These are phyloP conservation scores for Ricordea florida DNA, from an alignment of 92 coral and sea anemone species.

Conservation along the genomic window DNA sequence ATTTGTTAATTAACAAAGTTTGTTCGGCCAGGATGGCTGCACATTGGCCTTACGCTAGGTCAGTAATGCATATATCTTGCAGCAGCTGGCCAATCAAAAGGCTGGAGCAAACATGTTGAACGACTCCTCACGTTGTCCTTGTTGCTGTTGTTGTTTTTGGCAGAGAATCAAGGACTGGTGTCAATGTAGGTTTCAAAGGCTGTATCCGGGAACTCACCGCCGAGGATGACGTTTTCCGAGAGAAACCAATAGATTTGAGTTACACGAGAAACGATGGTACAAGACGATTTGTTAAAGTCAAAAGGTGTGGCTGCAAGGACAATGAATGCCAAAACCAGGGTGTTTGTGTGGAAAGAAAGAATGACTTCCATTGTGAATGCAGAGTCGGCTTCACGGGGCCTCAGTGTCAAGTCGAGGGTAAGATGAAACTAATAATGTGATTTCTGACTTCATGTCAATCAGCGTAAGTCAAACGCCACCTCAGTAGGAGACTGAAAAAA, in stretches of 20 bases:
- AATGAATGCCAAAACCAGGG: slow-evolving; percentile 52
- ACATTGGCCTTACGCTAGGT: too few species aligned
- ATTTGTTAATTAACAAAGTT: too few species aligned
- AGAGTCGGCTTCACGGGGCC: slow-evolving; percentile 69
- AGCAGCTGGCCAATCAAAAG: too few species aligned
- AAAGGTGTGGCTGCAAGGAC: slow-evolving; percentile 68
- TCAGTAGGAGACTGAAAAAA: too few species aligned
- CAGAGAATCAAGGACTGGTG: slow-evolving; percentile 55
- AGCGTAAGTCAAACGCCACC: too few species aligned
- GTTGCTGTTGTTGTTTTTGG: background rate
- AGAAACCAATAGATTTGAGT: slow-evolving; percentile 39
- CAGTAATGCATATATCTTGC: too few species aligned
- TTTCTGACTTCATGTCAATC: background rate
- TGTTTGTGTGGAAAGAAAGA: slow-evolving; percentile 25
- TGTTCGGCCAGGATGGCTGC: too few species aligned
- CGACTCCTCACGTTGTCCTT: too few species aligned
- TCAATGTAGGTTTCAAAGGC: slow-evolving; percentile 55
- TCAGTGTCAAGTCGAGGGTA: slow-evolving; percentile 57
- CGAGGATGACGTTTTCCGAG: slow-evolving; percentile 54
- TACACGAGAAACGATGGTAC: background rate
- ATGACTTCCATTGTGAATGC: slow-evolving; percentile 81
- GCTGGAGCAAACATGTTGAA: too few species aligned
- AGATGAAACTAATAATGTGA: background rate
- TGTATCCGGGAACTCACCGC: slow-evolving; percentile 67
- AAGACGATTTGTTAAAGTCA: slow-evolving; percentile 23